Conservation (phyloP, 1,140 invertebrate species). For the Hyles euphorbiae region DNA sequence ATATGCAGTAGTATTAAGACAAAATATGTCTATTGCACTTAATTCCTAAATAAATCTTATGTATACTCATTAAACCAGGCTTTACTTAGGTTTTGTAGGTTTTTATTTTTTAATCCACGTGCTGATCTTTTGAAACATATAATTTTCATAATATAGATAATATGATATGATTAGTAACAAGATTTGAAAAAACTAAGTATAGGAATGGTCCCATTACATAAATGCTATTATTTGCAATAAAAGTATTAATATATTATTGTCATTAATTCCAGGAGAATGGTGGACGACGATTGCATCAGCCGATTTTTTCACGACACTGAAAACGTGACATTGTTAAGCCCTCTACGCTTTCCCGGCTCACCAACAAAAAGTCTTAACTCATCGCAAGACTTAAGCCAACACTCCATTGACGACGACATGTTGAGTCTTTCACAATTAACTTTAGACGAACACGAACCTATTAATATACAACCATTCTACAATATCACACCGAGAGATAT, state of each 20-base stretch:
- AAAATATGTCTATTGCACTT: no score
- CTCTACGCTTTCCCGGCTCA: slow-evolving; percentile 20
- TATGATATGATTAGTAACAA: no score
- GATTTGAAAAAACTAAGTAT: no score
- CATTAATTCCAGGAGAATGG: slow-evolving; percentile 31
- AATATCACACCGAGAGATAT: slow-evolving; percentile 63
- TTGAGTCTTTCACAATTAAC: slow-evolving; percentile 57
- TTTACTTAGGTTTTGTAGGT: no score
- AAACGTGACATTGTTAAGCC: slow-evolving; percentile 15
- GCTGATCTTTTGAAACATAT: no score
- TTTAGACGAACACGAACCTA: slow-evolving; percentile 49
- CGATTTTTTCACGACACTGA: slow-evolving; percentile 41
- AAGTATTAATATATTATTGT: slow-evolving; percentile 1
- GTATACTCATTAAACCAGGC: no score
- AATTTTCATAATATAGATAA: no score
- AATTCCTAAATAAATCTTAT: no score
- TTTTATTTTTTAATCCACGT: no score
- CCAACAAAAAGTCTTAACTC: slow-evolving; percentile 22
- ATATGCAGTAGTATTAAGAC: no score
- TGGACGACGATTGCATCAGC: slow-evolving; percentile 40
- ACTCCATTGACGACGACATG: slow-evolving; percentile 40
- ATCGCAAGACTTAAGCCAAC: slow-evolving; percentile 42
- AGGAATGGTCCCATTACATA: no score
- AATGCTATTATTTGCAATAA: neutral
- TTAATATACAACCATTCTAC: slow-evolving; percentile 50